Conservation (phyloP, 2,888 invertebrate genomes). For the Drosophila prostipennis region DNA sequence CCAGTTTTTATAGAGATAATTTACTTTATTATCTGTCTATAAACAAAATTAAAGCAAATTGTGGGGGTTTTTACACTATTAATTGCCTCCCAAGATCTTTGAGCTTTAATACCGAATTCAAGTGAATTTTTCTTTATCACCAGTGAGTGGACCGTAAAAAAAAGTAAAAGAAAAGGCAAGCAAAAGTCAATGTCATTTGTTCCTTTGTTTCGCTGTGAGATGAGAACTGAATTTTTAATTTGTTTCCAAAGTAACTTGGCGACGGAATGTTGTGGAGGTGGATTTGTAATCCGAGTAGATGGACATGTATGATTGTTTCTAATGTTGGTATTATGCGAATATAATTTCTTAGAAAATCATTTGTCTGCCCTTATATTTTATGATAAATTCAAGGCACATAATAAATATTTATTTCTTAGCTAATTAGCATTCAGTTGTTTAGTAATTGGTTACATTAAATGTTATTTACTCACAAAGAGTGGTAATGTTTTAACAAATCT, state of each 20-base stretch:
- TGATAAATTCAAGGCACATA: slow-evolving; percentile 16
- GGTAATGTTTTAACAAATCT: too few relatives aligned
- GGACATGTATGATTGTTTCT: slow-evolving; percentile 22
- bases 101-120: slow-evolving; percentile 20
- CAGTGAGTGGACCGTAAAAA: not conserved
- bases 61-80: slow-evolving; percentile 31
- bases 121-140: slow-evolving; percentile 28
- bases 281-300: slow-evolving; percentile 23
- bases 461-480: too few relatives aligned
- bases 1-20: slow-evolving; percentile 20
- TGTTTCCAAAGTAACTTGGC: slow-evolving; percentile 21
- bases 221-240: slow-evolving; percentile 44
- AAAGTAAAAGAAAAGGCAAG: slow-evolving; percentile 4
- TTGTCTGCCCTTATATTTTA: slow-evolving; percentile 15
- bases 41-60: slow-evolving; percentile 39
- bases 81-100: slow-evolving; percentile 17
- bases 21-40: slow-evolving; percentile 36
- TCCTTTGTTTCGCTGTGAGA: slow-evolving; percentile 34
- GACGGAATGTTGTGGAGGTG: slow-evolving; percentile 7
- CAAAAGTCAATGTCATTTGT: slow-evolving; percentile 40
- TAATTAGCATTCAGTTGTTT: slow-evolving; percentile 6
- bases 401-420: not conserved
- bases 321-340: slow-evolving; percentile 20
- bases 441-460: not conserved
- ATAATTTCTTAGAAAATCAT: slow-evolving; percentile 7